Evolutionary conservation across 1,140 invertebrate species (phyloP), one percentile per base, ranked within the genome.

Genomic region (Trichoplusia ni): DNA sequence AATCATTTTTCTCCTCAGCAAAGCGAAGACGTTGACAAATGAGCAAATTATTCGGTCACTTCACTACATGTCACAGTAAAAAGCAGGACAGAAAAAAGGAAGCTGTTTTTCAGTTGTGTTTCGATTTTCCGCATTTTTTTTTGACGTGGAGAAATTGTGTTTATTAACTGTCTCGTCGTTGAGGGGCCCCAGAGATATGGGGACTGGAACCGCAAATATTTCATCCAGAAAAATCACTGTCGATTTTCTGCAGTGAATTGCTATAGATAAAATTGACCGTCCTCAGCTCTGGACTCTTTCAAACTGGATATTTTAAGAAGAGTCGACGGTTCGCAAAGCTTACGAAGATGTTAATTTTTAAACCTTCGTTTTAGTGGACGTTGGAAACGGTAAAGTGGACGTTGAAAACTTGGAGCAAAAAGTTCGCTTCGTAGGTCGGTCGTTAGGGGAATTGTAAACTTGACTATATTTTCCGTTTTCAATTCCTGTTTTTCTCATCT

Each of bases 1-100:
- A 83, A 83, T 85, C 81, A 85, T 85, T 85, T 83, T 83, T 85
- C 81, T 83, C 75, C 69, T 59, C 47, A 71, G 74, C 69, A 72
- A 74, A 75, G 69, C 67, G 71, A 73, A 82, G 82, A 85, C 81
- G 70, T 83, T 85, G 82, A 85, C 77, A 81, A 85, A 85, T 71
- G 79, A 78, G 69, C 61, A 73, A 81, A 83, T 83, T 82, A 85
- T 85, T 76, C 75, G 74, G 77, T 82, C 78, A 79, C 73, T 81
- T 77, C 75, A 74, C 75, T 74, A 74, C 73, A 75, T 74, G 54
- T 71, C 67, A 51, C 40, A 38, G 51, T 46, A 61, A 58, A 59
- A 59, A 42, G 51, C 18, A 29, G 40, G 19, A 16, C 47, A 35
- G 38, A 46, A 42, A 61, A 60, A 67, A 37, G 44, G 21, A 33